A percentile compares a stretch with the other conserved stretches of the same genome.
These are phyloP conservation scores for Drosophila lowei DNA, from an alignment of 1,140 invertebrate genomes.

Conservation along the genomic window DNA sequence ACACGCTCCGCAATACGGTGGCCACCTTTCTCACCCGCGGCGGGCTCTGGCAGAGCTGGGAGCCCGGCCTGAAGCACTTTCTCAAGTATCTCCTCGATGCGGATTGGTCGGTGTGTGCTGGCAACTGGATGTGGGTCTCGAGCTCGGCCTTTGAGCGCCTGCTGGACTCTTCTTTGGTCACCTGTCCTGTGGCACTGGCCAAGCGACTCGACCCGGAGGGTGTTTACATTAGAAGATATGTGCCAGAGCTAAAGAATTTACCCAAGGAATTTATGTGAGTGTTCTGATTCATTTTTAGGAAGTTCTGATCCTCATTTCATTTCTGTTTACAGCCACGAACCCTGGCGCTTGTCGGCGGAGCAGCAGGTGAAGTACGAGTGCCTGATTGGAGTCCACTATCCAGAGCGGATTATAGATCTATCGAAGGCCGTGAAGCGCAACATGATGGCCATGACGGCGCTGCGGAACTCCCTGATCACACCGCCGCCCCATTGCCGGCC, in stretches of 20 bases:
- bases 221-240: slow-evolving; percentile 88
- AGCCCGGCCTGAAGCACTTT: slow-evolving; percentile 87
- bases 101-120: slow-evolving; percentile 90
- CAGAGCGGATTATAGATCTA: slow-evolving; percentile 88
- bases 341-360: slow-evolving; percentile 89
- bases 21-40: slow-evolving; percentile 89
- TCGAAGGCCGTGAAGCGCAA: slow-evolving; percentile 85
- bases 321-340: slow-evolving; percentile 85
- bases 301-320: background rate
- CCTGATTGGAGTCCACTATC: slow-evolving; percentile 89
- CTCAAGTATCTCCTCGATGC: slow-evolving; percentile 88
- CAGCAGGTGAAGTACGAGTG: slow-evolving; percentile 88
- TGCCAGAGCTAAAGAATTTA: slow-evolving; percentile 87
- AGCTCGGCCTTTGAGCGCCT: slow-evolving; percentile 88
- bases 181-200: slow-evolving; percentile 87
- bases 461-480: slow-evolving; percentile 79
- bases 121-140: slow-evolving; percentile 93
- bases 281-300: background rate
- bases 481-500: slow-evolving; percentile 86
- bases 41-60: slow-evolving; percentile 90
- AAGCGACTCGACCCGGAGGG: slow-evolving; percentile 88
- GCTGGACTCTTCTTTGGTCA: slow-evolving; percentile 87
- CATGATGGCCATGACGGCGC: slow-evolving; percentile 84
- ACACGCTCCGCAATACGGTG: slow-evolving; percentile 88
- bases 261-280: slow-evolving; percentile 88